phyloP scores from a whole-genome alignment of 1,140 invertebrate genomes.

The Camponotus pennsylvanicus region DNA sequence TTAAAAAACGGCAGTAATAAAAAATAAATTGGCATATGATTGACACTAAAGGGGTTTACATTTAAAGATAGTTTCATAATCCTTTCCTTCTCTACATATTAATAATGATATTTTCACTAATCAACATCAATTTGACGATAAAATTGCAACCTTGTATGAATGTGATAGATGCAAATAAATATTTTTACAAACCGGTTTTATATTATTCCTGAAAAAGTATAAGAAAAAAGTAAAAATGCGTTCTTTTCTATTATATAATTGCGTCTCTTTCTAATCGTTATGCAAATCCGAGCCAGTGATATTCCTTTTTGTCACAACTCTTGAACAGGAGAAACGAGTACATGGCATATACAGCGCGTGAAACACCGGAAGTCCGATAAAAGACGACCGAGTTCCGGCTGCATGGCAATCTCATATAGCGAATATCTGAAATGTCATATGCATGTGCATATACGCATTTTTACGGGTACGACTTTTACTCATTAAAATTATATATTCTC shows the following conservation, averaged over 20 bases:
- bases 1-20: neutral
- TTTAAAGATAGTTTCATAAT: neutral
- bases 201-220: neutral
- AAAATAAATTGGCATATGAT: neutral
- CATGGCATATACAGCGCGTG: constrained; percentile 15
- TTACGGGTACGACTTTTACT: neutral
- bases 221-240: neutral
- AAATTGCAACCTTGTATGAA: constrained; percentile 17
- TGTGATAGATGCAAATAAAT: neutral
- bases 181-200: neutral
- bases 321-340: neutral
- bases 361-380: constrained; percentile 58
- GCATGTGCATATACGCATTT: neutral
- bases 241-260: neutral
- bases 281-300: neutral
- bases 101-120: constrained; percentile 13
- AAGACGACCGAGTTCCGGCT: neutral
- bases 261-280: neutral
- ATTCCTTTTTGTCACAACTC: constrained; percentile 9
- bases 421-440: neutral
- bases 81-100: neutral
- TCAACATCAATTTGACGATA: neutral
- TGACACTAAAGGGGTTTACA: neutral
- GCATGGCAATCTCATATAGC: constrained; percentile 17
- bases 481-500: constrained; percentile 6